Base-by-base conservation (phyloP, 2,113 vertebrate species). In the Oryzias melastigma region DNA sequence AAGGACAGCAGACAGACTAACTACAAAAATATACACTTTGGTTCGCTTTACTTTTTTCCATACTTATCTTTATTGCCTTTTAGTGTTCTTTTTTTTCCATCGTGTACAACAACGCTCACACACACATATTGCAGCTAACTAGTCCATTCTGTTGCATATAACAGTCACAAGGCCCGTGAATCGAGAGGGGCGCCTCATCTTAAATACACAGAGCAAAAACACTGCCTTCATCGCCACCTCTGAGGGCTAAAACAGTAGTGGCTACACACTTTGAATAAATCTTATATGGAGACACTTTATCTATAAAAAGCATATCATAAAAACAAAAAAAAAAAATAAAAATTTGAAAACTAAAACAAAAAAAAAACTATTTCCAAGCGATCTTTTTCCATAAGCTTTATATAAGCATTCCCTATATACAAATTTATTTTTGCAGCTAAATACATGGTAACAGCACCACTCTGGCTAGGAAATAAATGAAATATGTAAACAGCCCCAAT, bases 21-120 rank as follows among this genome's bases (percentile, higher is more conserved):
- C 90, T 93, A 94, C 90, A 94, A 87, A 90, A 95, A 96, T 95
- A 93, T 95, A 90, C 85, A 92, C 92, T 92, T 86, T 80, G 78
- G 79, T 75, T 84, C 75, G 55, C 67, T 78, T 87, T 78, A 68
- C 66, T 76, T 84, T 73, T 72, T 86, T 85, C 83, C 88, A 88
- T 85, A 87, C 62, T 86, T 82, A 94, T 95, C 87, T 88, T 89
- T 90, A 88, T 89, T 90, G 85, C 87, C 85, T 85, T 88, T 88
- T 87, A 86, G 83, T 86, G 82, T 87, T 83, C 81, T 78, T 82
- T 87, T 84, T 82, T 83, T 77, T 86, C 76, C 83, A 85, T 82
- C 45, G 71, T 82, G 75, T 84, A 86, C 85, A 90, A 85, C 82
- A 77, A 65, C n/a, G 80, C 81, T 85, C 79, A 74, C 79, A 85